phyloP scores from a whole-genome alignment of 2,113 vertebrate species.

The Thryonomys swinderianus region DNA sequence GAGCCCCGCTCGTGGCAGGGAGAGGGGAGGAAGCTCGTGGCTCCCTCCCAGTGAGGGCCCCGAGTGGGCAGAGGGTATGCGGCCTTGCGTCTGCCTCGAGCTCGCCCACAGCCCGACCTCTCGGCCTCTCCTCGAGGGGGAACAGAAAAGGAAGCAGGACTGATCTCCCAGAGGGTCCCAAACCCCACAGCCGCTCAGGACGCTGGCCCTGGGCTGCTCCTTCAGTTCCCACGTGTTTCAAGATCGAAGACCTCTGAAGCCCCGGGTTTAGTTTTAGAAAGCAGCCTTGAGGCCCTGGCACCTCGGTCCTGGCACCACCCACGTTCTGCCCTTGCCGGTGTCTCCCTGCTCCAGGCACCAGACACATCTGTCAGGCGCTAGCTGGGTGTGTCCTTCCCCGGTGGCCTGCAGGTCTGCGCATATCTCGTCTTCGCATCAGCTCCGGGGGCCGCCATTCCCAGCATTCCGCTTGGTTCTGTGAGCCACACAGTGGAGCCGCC shows the following conservation, averaged over 20 bases:
- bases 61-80: neutral
- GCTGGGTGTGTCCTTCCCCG: neutral
- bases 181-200: constrained; percentile 67
- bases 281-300: constrained; percentile 48
- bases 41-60: neutral
- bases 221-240: constrained; percentile 63
- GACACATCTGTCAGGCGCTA: fast-evolving
- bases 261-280: constrained; percentile 64
- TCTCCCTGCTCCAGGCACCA: fast-evolving
- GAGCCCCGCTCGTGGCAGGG: neutral
- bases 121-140: neutral
- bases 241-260: constrained; percentile 71
- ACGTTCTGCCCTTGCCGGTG: neutral
- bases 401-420: neutral
- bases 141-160: constrained; percentile 62
- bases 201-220: neutral
- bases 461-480: neutral
- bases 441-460: neutral
- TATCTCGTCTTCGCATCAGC: neutral
- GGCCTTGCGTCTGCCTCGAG: neutral
- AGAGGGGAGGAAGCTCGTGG: neutral
- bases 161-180: constrained; percentile 61
- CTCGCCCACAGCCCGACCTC: constrained; percentile 37
- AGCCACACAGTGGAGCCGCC: neutral
- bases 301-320: constrained; percentile 11